Evolutionary conservation across 2,797 vertebrate genomes (phyloP).

Genomic region (Alectoris magna): DNA sequence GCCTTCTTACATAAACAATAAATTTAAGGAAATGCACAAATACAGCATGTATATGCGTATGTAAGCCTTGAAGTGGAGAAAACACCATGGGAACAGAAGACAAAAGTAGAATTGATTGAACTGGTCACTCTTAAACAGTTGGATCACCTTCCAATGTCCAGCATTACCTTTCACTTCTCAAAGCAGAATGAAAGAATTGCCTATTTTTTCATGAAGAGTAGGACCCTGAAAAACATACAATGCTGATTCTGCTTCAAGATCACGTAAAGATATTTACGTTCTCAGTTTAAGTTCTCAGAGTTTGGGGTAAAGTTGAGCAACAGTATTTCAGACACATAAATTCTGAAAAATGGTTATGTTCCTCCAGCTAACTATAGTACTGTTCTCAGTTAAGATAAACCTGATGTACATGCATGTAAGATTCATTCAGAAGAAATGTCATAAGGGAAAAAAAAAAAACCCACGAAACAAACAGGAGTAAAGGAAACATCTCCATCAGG

Average conservation of each 20-base stretch:
- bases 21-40: not conserved
- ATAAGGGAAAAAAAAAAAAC: conserved; percentile 13
- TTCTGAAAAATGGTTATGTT: conserved; percentile 33
- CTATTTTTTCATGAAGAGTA: conserved; percentile 25
- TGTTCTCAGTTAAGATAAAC: not conserved
- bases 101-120: not conserved
- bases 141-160: conserved; percentile 4
- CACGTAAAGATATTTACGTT: not conserved
- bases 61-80: not conserved
- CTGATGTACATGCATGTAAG: not conserved
- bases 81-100: not conserved
- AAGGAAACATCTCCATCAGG: not conserved
- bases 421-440: conserved; percentile 16
- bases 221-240: conserved; percentile 17
- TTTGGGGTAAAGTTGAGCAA: conserved; percentile 11
- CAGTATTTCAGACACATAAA: conserved; percentile 13
- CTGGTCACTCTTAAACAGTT: conserved; percentile 2
- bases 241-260: conserved; percentile 9
- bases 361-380: not conserved
- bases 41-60: no score
- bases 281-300: not conserved
- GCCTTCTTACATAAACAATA: not conserved
- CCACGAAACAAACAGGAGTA: not conserved
- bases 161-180: not conserved
- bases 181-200: not conserved